Evolutionary conservation across 2,113 vertebrate species (phyloP).

Genomic region (Macheiramphus alcinus): DNA sequence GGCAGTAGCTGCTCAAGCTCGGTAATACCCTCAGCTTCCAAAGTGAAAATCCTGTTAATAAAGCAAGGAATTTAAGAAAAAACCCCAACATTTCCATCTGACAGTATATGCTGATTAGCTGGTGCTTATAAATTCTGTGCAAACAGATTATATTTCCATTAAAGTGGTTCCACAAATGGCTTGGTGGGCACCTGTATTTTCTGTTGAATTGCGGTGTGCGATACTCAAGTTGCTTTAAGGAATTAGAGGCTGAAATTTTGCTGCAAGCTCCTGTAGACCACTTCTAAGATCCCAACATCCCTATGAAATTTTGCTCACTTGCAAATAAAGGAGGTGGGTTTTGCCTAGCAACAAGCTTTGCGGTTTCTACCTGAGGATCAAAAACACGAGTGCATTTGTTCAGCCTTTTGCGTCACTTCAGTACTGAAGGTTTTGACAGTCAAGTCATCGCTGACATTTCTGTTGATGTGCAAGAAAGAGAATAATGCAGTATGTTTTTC

Average conservation of each 20-base stretch:
- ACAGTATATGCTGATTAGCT: not conserved
- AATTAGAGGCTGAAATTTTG: not conserved
- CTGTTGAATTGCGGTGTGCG: not conserved
- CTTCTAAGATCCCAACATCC: not conserved
- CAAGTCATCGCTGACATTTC: constrained; percentile 22
- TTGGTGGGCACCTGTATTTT: not conserved
- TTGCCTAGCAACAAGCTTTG: not conserved
- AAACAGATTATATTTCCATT: not conserved
- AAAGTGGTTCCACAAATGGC: not conserved
- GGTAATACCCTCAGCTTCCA: not conserved
- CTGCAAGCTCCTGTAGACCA: not conserved
- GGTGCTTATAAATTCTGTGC: not conserved
- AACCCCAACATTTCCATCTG: not conserved
- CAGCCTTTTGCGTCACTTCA: not conserved
- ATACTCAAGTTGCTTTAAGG: not conserved
- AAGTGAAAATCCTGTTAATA: not conserved
- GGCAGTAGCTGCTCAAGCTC: not conserved
- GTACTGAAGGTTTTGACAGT: constrained; percentile 5
- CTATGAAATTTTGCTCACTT: not conserved
- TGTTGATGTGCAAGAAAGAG: not conserved
- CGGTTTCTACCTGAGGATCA: not conserved
- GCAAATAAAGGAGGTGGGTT: not conserved
- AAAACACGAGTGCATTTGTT: not conserved
- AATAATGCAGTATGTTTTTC: constrained; percentile 15
- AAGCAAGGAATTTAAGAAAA: not conserved